Evolutionary conservation across 1,140 invertebrate species (phyloP).

Genomic region (Mylabris phalerata): DNA sequence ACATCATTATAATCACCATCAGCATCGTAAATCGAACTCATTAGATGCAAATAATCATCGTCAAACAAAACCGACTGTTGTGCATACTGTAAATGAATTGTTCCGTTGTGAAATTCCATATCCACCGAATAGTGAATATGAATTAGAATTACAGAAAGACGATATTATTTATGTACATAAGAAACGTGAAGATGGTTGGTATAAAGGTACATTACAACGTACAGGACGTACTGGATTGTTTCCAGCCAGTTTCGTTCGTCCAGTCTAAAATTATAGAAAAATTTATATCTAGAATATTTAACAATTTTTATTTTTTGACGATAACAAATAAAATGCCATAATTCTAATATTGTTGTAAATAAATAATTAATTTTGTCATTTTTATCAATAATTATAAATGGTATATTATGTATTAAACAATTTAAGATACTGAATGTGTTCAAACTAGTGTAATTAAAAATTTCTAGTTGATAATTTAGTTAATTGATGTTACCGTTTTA

Average conservation of each 20-base stretch:
- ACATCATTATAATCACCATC: constrained; percentile 36
- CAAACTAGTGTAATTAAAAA: no score
- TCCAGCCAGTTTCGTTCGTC: constrained; percentile 80
- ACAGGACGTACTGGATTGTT: constrained; percentile 88
- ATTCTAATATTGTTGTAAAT: no score
- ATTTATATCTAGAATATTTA: no score
- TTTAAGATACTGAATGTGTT: no score
- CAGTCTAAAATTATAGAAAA: not conserved
- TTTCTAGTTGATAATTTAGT: no score
- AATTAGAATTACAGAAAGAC: constrained; percentile 80
- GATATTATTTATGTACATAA: constrained; percentile 89
- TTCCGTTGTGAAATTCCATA: constrained; percentile 89
- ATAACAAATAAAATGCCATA: no score
- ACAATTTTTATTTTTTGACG: no score
- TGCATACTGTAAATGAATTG: constrained; percentile 54
- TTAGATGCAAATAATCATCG: constrained; percentile 59
- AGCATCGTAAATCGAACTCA: constrained; percentile 72
- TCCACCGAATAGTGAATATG: constrained; percentile 90
- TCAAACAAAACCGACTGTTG: constrained; percentile 42
- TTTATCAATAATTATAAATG: no score
- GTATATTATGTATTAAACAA: no score
- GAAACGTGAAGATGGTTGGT: constrained; percentile 93
- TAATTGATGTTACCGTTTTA: no score
- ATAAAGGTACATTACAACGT: constrained; percentile 83
- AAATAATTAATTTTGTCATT: no score